phyloP scores from a whole-genome alignment of 2,113 vertebrate species.

The Aptenodytes patagonicus region DNA sequence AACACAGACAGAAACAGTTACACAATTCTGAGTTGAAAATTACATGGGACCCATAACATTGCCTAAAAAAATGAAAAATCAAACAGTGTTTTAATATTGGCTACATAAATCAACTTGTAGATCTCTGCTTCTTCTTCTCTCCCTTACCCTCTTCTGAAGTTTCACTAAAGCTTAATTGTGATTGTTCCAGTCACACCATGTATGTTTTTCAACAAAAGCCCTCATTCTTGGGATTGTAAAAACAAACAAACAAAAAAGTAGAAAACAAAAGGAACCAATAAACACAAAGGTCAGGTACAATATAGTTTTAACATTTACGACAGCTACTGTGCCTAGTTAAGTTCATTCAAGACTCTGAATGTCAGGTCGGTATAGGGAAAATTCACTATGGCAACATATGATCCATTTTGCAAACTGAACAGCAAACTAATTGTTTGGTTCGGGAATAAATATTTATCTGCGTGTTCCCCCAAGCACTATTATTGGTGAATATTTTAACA shows the following conservation, averaged over 20 bases:
- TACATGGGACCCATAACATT: background rate
- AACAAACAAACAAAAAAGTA: background rate
- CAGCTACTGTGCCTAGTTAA: background rate
- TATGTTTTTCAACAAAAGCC: background rate
- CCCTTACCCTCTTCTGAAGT: background rate
- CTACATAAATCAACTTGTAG: background rate
- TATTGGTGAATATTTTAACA: background rate
- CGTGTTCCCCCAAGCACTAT: background rate
- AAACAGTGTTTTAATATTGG: background rate
- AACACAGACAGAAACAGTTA: background rate
- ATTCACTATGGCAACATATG: background rate
- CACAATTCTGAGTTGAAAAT: background rate
- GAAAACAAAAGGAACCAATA: background rate
- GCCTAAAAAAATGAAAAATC: background rate
- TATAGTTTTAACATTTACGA: background rate
- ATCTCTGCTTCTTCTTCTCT: background rate
- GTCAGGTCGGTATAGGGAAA: background rate
- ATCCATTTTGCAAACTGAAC: slow-evolving; percentile 1
- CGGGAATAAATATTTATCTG: slow-evolving; percentile 6
- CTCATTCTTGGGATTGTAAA: background rate
- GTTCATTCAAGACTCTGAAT: background rate
- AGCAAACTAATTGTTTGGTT: background rate
- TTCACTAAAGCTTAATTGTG: background rate
- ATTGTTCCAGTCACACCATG: background rate
- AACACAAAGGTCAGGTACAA: background rate